Evolutionary conservation across 2,888 invertebrate genomes (phyloP), one percentile per base, ranked within the genome.

Genomic region (Drosophila aldrichi): DNA sequence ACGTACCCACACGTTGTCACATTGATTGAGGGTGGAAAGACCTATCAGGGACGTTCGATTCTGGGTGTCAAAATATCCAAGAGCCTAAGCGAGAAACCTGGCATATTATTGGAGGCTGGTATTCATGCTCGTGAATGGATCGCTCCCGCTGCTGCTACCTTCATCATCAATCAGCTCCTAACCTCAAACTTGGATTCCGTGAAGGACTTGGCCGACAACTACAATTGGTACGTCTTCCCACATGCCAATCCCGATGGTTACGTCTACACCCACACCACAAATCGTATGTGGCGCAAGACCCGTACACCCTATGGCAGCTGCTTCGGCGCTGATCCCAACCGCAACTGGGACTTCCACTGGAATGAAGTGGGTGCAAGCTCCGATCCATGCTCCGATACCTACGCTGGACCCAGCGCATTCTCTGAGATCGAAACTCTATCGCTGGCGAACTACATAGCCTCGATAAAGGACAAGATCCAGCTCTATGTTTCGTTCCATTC

Each of bases 91-190:
- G 22, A 94, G 94, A 77, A 94, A 94, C 16, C 94, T 93, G 87
- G 89, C 0, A 92, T 95, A 64, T 94, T 95, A 70, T 92, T 95
- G 64, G 95, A 95, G 90, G 95, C 92, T 25, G 95, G 95, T 29
- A 96, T 96, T 79, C 94, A 96, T 71, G 96, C 95, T 0, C 95
- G 97, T 51, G 97, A 97, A 91, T 97, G 96, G 96, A 94, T 96
- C 9, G 94, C 95, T 1, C 95, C 96, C 0, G 95, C 96, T 0
- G 94, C 95, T 0, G 91, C 95, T 0, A 94, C 95, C 0, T 96
- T 95, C 79, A 91, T 96, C 3, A 92, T 95, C 6, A 94, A 95
- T 72, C 94, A 96, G 85, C 90, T 96, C 2, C 91, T 96, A 2
- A 94, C 93, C 55, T 95, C 95, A 41, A 92, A 94, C 8, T 77